Percentiles rank a stretch among this genome's conserved stretches.
These are phyloP conservation scores for Acanthosepion lycidas DNA, from an alignment of 2,888 invertebrate species.

Conservation along the genomic window DNA sequence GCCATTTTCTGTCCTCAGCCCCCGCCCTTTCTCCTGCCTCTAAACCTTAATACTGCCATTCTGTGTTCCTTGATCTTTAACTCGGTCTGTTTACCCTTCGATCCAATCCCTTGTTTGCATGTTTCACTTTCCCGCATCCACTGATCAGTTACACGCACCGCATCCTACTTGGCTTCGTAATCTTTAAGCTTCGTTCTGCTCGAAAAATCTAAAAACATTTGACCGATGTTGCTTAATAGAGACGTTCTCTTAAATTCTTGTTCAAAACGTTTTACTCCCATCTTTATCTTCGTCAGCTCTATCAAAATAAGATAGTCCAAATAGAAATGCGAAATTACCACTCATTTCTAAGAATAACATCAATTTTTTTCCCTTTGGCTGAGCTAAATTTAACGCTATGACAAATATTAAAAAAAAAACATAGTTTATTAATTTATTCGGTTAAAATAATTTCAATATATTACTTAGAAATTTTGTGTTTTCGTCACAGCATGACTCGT, in stretches of 20 bases:
- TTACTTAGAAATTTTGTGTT: too few species aligned
- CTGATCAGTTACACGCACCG: not conserved
- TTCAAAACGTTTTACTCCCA: not conserved
- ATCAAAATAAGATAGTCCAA: not conserved
- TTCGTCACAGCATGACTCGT: too few species aligned
- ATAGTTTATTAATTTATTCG: too few species aligned
- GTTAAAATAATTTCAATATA: too few species aligned
- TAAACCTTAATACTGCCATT: not conserved
- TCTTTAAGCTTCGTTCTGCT: not conserved
- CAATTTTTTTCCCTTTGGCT: not conserved
- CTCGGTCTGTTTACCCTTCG: not conserved
- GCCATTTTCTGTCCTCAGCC: not conserved
- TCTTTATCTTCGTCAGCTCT: not conserved
- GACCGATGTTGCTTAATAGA: not conserved
- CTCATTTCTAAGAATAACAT: not conserved
- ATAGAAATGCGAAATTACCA: not conserved
- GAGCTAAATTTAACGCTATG: too few species aligned
- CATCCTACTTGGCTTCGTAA: not conserved
- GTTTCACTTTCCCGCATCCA: not conserved
- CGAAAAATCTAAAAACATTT: not conserved
- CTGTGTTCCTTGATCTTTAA: not conserved
- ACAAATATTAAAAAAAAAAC: too few species aligned
- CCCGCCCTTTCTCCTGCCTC: not conserved
- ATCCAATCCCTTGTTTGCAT: not conserved
- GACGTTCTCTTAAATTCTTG: not conserved